Conservation (phyloP, 2,113 vertebrate species). For the Gallinago paraguaiae region DNA sequence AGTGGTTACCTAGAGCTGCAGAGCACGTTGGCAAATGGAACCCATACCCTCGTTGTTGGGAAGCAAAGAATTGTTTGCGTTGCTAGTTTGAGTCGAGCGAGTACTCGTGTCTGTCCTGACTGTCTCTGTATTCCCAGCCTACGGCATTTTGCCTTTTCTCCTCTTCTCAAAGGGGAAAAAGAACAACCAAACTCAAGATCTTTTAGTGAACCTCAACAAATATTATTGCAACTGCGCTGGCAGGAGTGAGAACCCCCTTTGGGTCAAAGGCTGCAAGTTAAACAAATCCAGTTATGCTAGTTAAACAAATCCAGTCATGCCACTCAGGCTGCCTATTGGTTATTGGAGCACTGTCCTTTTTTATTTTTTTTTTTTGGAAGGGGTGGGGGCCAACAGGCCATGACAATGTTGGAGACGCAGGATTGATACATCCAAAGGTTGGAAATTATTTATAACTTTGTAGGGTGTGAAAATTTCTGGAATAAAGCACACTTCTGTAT, state of each 20-base stretch:
- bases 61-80: background rate
- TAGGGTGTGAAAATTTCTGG: background rate
- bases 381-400: too few relatives aligned
- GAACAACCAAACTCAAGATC: background rate
- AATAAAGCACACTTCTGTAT: background rate
- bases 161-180: background rate
- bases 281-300: background rate
- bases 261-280: constrained; percentile 21
- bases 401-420: background rate
- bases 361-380: background rate
- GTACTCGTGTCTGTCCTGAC: background rate
- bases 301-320: background rate
- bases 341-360: background rate
- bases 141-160: background rate
- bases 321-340: background rate
- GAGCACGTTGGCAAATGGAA: background rate
- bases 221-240: constrained; percentile 16
- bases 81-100: background rate
- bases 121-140: background rate
- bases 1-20: background rate
- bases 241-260: background rate
- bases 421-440: background rate
- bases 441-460: background rate
- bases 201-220: constrained; percentile 26
- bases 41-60: background rate